A percentile compares a stretch with the other conserved stretches of the same genome.
Evolutionary conservation across 2,797 vertebrate species (phyloP).

Genomic region (Botia kubotai): DNA sequence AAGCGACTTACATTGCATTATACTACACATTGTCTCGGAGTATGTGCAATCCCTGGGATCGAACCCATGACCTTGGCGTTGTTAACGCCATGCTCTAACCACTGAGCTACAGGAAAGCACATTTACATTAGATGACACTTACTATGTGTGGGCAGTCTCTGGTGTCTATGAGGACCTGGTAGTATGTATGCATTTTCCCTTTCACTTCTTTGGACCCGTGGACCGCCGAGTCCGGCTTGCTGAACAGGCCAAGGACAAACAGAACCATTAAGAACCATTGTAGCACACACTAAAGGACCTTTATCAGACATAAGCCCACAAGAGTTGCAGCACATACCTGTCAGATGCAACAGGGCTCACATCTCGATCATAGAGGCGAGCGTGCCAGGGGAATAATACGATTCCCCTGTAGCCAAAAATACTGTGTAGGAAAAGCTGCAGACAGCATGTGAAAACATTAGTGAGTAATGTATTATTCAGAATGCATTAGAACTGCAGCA

Average conservation of each 20-base stretch:
- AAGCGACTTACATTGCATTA: too few relatives aligned
- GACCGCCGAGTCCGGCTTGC: constrained; percentile 82
- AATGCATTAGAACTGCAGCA: background rate
- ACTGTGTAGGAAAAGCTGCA: constrained; percentile 95
- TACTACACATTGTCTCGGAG: too few relatives aligned
- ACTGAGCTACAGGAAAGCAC: too few relatives aligned
- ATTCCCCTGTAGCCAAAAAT: constrained; percentile 97
- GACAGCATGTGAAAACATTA: constrained; percentile 15
- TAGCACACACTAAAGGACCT: background rate
- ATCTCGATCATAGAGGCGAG: constrained; percentile 94
- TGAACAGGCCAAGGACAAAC: constrained; percentile 56
- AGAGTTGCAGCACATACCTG: constrained; percentile 76
- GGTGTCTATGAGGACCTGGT: constrained; percentile 96
- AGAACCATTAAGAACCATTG: background rate
- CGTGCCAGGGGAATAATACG: constrained; percentile 96
- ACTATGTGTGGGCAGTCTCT: constrained; percentile 98
- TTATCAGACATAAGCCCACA: background rate
- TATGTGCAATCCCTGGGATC: too few relatives aligned
- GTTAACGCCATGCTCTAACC: too few relatives aligned
- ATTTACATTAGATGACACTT: constrained; percentile 69
- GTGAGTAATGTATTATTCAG: background rate
- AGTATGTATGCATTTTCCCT: constrained; percentile 97
- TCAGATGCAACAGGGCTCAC: constrained; percentile 88
- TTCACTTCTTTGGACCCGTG: constrained; percentile 96
- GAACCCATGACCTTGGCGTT: too few relatives aligned